Base-by-base conservation (phyloP, 2,113 vertebrate species). In the Ondatra zibethicus region DNA sequence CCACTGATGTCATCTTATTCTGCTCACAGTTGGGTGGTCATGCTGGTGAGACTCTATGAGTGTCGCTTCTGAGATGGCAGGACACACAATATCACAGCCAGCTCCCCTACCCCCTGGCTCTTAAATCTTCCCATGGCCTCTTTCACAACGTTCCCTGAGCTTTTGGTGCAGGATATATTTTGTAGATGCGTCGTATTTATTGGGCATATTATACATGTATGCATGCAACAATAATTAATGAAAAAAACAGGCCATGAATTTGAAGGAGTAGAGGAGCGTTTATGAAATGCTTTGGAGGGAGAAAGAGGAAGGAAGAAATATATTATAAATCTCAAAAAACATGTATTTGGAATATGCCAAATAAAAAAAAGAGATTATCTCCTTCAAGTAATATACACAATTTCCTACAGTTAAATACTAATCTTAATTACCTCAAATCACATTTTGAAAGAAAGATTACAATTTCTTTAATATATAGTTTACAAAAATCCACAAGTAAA, bases 401-500 rank as follows among this genome's bases (percentile, higher is more conserved):
- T 21, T 93, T 65, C 16, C 50, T 76, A 66, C 2, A 39, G n/a
- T 63, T 70, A 61, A 80, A 11, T 42, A 47, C 68, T 87, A 45
- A 31, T 86, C 16, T 80, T 87, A 82, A 81, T 94, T 93, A 42
- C 89, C 16, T 39, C 66, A 86, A 91, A 68, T 82, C 11, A 81
- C 1, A 85, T 61, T 58, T 93, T 90, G 90, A 33, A 85, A 94
- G 72, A 31, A 90, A 91, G 1, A 1, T 25, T 72, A 85, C 52
- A 70, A 9, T 84, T 93, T 75, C 39, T 33, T 47, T 61, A 91
- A 75, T 73, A 68, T 9, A 39, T 21, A 3, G 29, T 55, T 88
- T 82, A 94, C 1, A 42, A 96, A 89, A 96, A 50, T 76, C 31
- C 13, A 68, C 58, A 96, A 52, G 75, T 65, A 70, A 23, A 94